Conservation (phyloP, 2,888 invertebrate genomes). For the Lissonota sp. region DNA sequence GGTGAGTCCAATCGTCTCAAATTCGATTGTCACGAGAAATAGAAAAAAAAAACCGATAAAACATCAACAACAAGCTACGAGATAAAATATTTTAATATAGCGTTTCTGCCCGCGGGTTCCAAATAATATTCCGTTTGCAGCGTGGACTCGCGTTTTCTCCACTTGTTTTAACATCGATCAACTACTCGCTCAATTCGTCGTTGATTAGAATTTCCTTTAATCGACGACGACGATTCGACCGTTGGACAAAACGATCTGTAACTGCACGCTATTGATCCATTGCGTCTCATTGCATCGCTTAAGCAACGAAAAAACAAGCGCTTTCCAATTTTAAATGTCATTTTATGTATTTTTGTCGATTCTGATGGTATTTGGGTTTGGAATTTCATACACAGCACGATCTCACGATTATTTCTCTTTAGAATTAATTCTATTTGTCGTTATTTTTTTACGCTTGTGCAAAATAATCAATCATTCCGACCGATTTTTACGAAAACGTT, state of each 20-base stretch:
- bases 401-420: too few species aligned
- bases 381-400: too few species aligned
- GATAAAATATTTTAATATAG: conserved; percentile 50
- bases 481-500: too few species aligned
- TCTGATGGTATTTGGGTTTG: too few species aligned
- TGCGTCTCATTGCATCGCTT: not conserved
- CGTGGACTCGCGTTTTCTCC: conserved; percentile 49
- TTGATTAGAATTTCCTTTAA: conserved; percentile 21
- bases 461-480: too few species aligned
- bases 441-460: too few species aligned
- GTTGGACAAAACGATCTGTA: conserved; percentile 32
- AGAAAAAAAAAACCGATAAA: not conserved
- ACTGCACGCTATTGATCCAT: not conserved
- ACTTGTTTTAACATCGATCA: not conserved
- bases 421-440: too few species aligned
- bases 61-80: not conserved
- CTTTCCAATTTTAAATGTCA: too few species aligned
- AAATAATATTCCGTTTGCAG: conserved; percentile 73
- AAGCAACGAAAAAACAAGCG: too few species aligned
- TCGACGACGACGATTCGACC: conserved; percentile 40
- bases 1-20: conserved; percentile 78
- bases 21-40: not conserved
- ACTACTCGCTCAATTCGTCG: not conserved
- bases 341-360: too few species aligned
- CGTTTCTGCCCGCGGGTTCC: conserved; percentile 59